These are phyloP conservation scores for Otis tarda DNA, from an alignment of 2,113 vertebrate species.

Conservation along the genomic window DNA sequence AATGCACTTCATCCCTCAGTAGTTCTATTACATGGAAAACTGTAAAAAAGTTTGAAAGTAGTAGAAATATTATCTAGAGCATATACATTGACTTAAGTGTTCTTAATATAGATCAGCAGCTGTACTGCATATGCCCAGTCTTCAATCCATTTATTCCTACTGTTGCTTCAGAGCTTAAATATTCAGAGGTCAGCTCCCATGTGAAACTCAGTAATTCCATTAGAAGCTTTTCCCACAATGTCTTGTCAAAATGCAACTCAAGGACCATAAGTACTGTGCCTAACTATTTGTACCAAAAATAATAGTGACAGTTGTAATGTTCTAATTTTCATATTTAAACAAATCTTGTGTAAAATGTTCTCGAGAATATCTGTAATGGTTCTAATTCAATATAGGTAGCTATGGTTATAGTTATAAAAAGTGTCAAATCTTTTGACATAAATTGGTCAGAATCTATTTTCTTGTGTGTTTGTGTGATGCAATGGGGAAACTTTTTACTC, in stretches of 20 bases:
- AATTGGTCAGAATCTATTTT: not conserved
- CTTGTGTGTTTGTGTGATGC: not conserved
- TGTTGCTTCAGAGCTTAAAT: constrained; percentile 1
- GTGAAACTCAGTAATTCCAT: not conserved
- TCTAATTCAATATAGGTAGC: not conserved
- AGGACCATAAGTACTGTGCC: not conserved
- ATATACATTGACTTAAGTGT: not conserved
- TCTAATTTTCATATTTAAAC: not conserved
- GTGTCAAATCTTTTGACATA: not conserved
- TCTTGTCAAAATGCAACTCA: constrained; percentile 2
- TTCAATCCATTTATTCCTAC: not conserved
- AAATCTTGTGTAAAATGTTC: not conserved
- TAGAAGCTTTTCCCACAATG: not conserved
- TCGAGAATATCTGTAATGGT: not conserved
- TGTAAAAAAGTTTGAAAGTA: not conserved
- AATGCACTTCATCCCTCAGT: not conserved
- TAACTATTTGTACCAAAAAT: not conserved
- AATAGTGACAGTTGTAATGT: not conserved
- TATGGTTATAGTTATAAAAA: not conserved
- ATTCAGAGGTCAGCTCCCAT: not conserved
- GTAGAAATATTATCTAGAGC: not conserved
- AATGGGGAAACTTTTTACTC: not conserved
- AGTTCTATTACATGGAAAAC: not conserved
- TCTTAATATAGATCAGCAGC: not conserved
- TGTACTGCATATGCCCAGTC: not conserved